Base-by-base conservation (phyloP, 2,888 invertebrate species). In the Conomelus anceps region DNA sequence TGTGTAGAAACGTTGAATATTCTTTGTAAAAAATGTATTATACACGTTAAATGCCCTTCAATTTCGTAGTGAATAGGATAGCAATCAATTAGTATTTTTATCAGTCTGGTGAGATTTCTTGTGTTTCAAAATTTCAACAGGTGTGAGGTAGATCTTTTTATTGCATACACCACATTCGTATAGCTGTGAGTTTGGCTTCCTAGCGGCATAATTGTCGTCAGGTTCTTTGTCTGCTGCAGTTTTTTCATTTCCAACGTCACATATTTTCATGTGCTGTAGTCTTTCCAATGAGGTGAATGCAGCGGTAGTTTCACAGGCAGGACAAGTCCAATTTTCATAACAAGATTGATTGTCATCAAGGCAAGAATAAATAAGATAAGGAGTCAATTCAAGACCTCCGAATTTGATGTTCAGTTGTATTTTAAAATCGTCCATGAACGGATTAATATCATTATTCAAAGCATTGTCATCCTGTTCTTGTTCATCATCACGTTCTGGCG, bases 111-210 rank as follows among this genome's bases (percentile, higher is more conserved):
- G 94, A 91, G 93, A 94, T 92, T 96, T 97, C 92, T 96, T 97
- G 94, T 99, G 98, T 92, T 95, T 97, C 90, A 98, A 94, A 93
- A 98, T 96, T 93, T 98, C 98, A 23, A 97, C 96, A 4, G 97
- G 96, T 17, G 97, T 96, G 91, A 98, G 93, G 92, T 95, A 94
- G 89, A 98, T 93, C 6, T 94, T 95, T 91, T 95, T 94, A 1
- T 95, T 94, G 93, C 99, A 99, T 91, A 93, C 94, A 13, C 95
- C 94, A 93, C 99, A 99, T 91, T 94, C 94, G 93, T 95, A 98
- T 85, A 94, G 93, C 92, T 94, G 95, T 0, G 95, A 94, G 92
- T 96, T 96, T 89, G 95, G 92, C 92, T 94, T 94, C 20, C 92
- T 88, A n/a, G 87, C 86, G n/a, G 87, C 41, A 22, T 86, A 92